These are phyloP conservation scores for Perithous albicinctus DNA, from an alignment of 2,888 invertebrate genomes.

Conservation along the genomic window DNA sequence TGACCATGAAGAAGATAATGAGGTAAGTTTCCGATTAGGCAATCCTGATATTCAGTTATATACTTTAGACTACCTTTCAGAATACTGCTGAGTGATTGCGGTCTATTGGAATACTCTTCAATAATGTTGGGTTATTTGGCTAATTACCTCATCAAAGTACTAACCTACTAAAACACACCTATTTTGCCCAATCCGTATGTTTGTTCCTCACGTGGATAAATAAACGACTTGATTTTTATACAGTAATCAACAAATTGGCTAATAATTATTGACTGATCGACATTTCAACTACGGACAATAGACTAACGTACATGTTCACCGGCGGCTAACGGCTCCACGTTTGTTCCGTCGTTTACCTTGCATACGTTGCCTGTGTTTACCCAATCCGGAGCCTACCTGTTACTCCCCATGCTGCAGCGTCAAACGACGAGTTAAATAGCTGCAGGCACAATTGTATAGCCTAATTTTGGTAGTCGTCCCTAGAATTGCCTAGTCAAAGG, in stretches of 20 bases:
- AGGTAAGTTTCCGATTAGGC: constrained; percentile 15
- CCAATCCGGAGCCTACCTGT: background rate
- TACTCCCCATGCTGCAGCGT: constrained; percentile 1
- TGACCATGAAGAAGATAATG: background rate
- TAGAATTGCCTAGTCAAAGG: background rate
- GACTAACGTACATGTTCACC: background rate
- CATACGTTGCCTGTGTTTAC: constrained; percentile 2
- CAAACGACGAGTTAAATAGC: constrained; percentile 34
- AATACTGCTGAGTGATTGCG: constrained; percentile 11
- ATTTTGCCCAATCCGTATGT: background rate
- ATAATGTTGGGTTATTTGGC: background rate
- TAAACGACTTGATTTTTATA: background rate
- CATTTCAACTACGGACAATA: background rate
- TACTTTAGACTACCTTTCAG: constrained; percentile 26
- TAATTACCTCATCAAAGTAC: background rate
- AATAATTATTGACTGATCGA: background rate
- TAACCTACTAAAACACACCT: background rate
- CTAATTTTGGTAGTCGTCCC: background rate
- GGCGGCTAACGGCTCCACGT: background rate
- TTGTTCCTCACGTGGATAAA: background rate
- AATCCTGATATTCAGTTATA: constrained; percentile 22
- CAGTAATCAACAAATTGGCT: background rate
- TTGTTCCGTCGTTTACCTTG: background rate
- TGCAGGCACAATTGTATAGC: background rate
- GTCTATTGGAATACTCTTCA: constrained; percentile 15